Percentiles rank a stretch among this genome's conserved stretches.
Conservation (phyloP, 1,140 invertebrate genomes). For the Microplitis demolitor region DNA sequence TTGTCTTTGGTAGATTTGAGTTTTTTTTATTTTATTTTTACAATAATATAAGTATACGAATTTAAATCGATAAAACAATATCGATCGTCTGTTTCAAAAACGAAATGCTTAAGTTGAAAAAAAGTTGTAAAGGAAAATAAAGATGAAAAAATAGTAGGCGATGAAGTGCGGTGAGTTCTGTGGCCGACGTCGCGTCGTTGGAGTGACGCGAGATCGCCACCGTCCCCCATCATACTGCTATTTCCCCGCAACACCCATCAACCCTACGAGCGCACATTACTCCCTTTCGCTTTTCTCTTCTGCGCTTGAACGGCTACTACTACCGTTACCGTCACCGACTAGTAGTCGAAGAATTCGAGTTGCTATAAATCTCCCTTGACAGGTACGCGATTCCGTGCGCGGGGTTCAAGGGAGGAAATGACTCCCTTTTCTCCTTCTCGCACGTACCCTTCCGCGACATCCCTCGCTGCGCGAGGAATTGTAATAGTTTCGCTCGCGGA, state of each 20-base stretch:
- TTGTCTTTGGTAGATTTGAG: too few species aligned
- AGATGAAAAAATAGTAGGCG: conserved; percentile 25
- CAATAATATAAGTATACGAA: too few species aligned
- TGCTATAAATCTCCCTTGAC: conserved; percentile 62
- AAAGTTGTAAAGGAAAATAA: conserved; percentile 34
- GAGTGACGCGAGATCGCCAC: conserved; percentile 47
- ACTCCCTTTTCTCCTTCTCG: conserved; percentile 23
- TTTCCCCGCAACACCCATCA: conserved; percentile 35
- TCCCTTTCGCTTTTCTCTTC: conserved; percentile 43
- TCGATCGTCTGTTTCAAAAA: not conserved
- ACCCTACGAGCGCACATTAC: conserved; percentile 28
- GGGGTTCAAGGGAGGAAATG: conserved; percentile 21
- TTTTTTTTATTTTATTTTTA: too few species aligned
- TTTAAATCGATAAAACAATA: not conserved
- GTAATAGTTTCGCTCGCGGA: conserved; percentile 43
- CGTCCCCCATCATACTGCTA: not conserved
- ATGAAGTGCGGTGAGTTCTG: conserved; percentile 50
- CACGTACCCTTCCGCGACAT: conserved; percentile 18
- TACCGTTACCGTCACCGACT: conserved; percentile 46
- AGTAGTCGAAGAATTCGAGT: conserved; percentile 62
- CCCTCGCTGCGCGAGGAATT: conserved; percentile 36
- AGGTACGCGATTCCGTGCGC: conserved; percentile 50
- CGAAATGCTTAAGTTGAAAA: not conserved
- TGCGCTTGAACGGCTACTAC: conserved; percentile 40
- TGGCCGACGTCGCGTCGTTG: conserved; percentile 44